Percentiles rank a stretch among this genome's conserved stretches.
Evolutionary conservation across 2,797 vertebrate genomes (phyloP).

Genomic region (Ibycter americanus): DNA sequence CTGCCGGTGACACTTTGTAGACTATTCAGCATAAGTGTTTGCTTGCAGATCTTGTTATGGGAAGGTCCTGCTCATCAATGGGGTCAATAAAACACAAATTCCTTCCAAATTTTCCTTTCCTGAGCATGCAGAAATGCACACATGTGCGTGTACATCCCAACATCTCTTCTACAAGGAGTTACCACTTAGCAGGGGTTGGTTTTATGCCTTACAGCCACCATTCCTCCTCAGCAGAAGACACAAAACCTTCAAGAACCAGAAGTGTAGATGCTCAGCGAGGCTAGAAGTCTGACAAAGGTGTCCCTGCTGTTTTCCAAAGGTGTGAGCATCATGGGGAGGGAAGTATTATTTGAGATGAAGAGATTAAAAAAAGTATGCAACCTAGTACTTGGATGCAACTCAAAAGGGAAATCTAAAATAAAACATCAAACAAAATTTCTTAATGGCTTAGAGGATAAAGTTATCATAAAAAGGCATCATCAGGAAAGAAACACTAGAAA

Average conservation of each 20-base stretch:
- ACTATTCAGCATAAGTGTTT: neutral
- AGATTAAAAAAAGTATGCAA: neutral
- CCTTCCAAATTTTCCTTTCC: neutral
- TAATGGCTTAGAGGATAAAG: neutral
- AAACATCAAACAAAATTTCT: neutral
- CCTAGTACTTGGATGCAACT: neutral
- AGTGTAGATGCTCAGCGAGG: fast-evolving
- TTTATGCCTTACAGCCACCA: neutral
- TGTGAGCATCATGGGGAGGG: fast-evolving
- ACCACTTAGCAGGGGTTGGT: neutral
- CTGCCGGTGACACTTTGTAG: neutral
- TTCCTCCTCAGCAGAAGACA: neutral
- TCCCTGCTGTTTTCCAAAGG: neutral
- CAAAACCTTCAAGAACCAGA: neutral
- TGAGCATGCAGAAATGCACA: too few species aligned
- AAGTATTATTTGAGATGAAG: neutral
- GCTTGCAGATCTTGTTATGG: neutral
- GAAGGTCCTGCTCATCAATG: neutral
- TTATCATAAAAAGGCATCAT: neutral
- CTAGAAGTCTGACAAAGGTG: neutral
- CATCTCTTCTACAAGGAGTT: neutral
- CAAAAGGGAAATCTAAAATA: neutral
- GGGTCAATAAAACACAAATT: neutral
- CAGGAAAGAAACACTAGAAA: neutral
- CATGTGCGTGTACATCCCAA: fast-evolving